Evolutionary conservation across 2,888 invertebrate species (phyloP).

Genomic region (Rhabditoides inermis): DNA sequence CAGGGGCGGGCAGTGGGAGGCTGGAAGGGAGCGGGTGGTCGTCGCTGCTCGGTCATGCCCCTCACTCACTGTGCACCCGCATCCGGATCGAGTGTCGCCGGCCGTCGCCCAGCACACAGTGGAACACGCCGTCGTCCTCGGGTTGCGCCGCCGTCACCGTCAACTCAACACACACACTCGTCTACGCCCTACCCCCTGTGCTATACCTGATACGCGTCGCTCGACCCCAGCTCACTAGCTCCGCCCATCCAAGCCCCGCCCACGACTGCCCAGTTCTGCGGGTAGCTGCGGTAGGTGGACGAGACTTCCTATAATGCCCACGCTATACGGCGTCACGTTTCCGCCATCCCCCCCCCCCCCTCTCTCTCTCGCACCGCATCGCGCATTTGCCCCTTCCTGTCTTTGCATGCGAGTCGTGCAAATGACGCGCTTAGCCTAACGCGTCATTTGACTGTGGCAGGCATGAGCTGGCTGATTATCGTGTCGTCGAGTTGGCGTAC

Average conservation of each 20-base stretch:
- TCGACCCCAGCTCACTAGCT: conserved; percentile 20
- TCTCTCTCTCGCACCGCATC: too few relatives aligned
- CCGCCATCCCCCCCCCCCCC: too few relatives aligned
- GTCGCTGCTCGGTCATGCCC: conserved; percentile 17
- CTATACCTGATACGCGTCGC: conserved; percentile 41
- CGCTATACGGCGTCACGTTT: too few relatives aligned
- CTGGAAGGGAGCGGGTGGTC: conserved; percentile 25
- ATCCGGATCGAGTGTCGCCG: conserved; percentile 56
- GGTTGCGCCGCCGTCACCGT: conserved; percentile 72
- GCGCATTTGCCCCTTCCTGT: too few relatives aligned
- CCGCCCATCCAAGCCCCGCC: too few relatives aligned
- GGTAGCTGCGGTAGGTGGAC: conserved; percentile 48
- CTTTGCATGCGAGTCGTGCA: too few relatives aligned
- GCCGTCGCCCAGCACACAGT: conserved; percentile 76
- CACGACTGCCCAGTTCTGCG: conserved; percentile 40
- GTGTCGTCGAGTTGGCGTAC: too few relatives aligned
- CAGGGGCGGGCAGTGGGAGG: too few relatives aligned
- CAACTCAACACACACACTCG: conserved; percentile 55
- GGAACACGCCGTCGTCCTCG: conserved; percentile 75
- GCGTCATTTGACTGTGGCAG: too few relatives aligned
- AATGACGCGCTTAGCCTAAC: too few relatives aligned
- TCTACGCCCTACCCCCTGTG: too few relatives aligned
- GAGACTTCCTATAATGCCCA: conserved; percentile 41
- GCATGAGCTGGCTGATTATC: too few relatives aligned
- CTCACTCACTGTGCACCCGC: conserved; percentile 27